A percentile compares a stretch with the other conserved stretches of the same genome.
Evolutionary conservation across 2,797 vertebrate species (phyloP).

Genomic region (Buceros bicornis): DNA sequence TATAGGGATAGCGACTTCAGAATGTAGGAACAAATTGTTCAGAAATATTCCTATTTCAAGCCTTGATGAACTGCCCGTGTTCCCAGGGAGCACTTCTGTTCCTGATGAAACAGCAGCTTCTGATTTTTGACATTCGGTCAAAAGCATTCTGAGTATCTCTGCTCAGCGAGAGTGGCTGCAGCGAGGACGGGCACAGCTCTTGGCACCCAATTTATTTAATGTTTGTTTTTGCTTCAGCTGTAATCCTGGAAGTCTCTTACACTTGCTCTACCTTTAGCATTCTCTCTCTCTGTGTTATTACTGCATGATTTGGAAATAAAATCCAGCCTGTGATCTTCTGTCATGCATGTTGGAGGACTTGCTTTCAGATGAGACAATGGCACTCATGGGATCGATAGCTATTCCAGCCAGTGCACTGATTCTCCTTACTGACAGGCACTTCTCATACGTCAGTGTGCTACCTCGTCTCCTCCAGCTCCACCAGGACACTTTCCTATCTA

Average conservation of each 20-base stretch:
- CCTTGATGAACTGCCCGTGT: constrained; percentile 32
- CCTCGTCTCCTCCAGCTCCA: not conserved
- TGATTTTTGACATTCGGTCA: constrained; percentile 27
- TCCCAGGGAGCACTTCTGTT: constrained; percentile 33
- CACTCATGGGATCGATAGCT: not conserved
- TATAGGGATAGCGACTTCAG: constrained; percentile 28
- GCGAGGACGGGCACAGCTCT: not conserved
- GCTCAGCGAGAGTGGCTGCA: not conserved
- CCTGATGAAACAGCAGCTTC: constrained; percentile 39
- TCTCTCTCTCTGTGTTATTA: not conserved
- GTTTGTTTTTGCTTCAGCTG: constrained; percentile 37
- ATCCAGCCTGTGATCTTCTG: constrained; percentile 4
- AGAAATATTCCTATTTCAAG: constrained; percentile 53
- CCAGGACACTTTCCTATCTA: not conserved
- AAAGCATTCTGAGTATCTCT: constrained; percentile 6
- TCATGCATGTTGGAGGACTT: not conserved
- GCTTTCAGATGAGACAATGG: not conserved
- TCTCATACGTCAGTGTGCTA: not conserved
- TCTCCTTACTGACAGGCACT: not conserved
- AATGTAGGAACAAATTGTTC: constrained; percentile 60
- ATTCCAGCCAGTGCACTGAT: not conserved
- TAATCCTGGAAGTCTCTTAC: not conserved
- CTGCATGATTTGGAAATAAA: constrained; percentile 2
- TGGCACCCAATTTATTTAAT: constrained; percentile 44
- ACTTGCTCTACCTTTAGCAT: not conserved